Conservation (phyloP, 2,888 invertebrate genomes). For the Halictus ligatus region DNA sequence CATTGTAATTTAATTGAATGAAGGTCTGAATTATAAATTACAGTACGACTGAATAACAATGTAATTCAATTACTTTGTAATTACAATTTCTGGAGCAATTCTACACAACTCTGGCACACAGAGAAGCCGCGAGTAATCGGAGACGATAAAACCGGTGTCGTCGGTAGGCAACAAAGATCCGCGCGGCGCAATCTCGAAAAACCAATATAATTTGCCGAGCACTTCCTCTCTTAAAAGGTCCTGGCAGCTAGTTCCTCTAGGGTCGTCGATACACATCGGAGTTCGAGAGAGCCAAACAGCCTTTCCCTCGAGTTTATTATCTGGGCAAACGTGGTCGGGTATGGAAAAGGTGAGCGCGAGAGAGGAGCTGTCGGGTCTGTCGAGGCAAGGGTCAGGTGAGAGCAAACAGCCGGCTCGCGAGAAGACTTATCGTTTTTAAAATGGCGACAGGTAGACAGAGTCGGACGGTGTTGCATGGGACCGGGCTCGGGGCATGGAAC, state of each 20-base stretch:
- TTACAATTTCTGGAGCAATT: no score
- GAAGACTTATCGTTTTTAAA: constrained; percentile 63
- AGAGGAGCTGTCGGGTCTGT: neutral
- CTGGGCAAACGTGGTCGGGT: constrained; percentile 34
- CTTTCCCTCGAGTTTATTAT: constrained; percentile 40
- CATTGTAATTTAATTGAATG: no score
- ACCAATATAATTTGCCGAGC: constrained; percentile 9
- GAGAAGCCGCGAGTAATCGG: neutral
- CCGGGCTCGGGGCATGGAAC: constrained; percentile 36
- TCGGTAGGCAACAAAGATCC: neutral
- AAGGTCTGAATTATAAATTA: no score
- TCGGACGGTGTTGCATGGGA: neutral
- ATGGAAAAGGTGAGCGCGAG: neutral
- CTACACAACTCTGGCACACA: no score
- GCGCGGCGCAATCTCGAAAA: neutral
- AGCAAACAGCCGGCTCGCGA: constrained; percentile 55
- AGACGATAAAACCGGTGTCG: constrained; percentile 32
- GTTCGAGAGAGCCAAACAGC: constrained; percentile 1
- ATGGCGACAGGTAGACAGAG: constrained; percentile 38
- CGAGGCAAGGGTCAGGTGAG: constrained; percentile 27
- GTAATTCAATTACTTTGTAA: no score
- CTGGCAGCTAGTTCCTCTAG: neutral
- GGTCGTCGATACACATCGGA: constrained; percentile 8
- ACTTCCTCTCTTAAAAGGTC: constrained; percentile 9
- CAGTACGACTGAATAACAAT: no score